A percentile compares a stretch with the other conserved stretches of the same genome.
phyloP scores from a whole-genome alignment of 2,113 vertebrate genomes.

The Pholis gunnellus region DNA sequence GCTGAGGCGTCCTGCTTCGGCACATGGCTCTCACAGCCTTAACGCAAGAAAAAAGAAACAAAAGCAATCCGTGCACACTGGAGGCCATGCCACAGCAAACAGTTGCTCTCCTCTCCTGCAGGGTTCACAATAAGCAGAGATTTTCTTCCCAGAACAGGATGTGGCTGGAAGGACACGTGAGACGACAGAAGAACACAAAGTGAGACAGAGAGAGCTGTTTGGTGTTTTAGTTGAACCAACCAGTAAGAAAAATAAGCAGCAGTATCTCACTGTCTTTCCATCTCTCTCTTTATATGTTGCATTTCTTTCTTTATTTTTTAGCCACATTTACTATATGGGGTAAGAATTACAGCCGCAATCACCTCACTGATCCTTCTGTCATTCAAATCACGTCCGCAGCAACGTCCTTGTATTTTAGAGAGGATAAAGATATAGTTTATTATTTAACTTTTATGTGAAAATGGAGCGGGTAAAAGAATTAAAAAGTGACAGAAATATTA shows the following conservation, averaged over 20 bases:
- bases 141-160: not conserved
- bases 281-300: not conserved
- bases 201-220: not conserved
- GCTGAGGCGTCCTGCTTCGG: not conserved
- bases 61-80: not conserved
- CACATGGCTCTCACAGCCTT: not conserved
- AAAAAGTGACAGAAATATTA: not conserved
- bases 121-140: not conserved
- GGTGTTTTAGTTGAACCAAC: not conserved
- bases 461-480: not conserved
- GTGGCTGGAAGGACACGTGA: not conserved
- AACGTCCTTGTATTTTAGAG: not conserved
- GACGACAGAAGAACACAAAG: constrained; percentile 5
- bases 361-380: not conserved
- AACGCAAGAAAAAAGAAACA: constrained; percentile 16
- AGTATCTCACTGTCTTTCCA: not conserved
- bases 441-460: not conserved
- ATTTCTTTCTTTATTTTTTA: not conserved
- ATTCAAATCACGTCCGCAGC: not conserved
- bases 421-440: too few species aligned
- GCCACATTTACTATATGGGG: not conserved
- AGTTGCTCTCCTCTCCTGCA: not conserved
- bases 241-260: not conserved
- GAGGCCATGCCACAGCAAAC: not conserved
- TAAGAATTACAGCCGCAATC: not conserved